These are phyloP conservation scores for Noctuana brunneofusca DNA, from an alignment of 2,888 invertebrate species.

Conservation along the genomic window DNA sequence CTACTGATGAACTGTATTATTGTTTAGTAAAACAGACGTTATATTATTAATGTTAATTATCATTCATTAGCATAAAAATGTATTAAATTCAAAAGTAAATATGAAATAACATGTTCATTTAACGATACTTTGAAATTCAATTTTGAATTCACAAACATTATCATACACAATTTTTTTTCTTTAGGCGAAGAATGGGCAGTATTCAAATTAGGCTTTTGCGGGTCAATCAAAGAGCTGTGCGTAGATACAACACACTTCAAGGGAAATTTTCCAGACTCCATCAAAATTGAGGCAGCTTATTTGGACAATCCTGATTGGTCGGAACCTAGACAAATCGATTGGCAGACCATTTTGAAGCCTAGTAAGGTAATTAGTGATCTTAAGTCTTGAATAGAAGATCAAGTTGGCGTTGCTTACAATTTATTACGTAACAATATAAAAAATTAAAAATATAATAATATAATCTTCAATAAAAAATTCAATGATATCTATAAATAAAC, in stretches of 20 bases:
- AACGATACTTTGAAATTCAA: no score
- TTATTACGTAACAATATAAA: no score
- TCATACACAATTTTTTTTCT: conserved; percentile 31
- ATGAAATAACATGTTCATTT: no score
- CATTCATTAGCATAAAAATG: no score
- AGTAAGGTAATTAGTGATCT: conserved; percentile 70
- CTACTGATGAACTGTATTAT: no score
- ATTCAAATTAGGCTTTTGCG: conserved; percentile 81
- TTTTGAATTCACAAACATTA: background rate
- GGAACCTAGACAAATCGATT: conserved; percentile 50
- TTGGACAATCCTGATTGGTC: conserved; percentile 57
- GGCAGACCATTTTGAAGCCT: conserved; percentile 75
- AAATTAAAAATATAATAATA: no score
- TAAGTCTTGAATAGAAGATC: background rate
- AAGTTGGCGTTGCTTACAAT: background rate
- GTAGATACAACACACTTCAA: conserved; percentile 85
- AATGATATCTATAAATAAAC: no score
- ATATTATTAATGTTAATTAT: no score
- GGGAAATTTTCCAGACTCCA: conserved; percentile 85
- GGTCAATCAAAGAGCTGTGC: conserved; percentile 74
- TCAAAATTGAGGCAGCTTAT: conserved; percentile 80
- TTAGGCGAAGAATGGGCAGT: conserved; percentile 84
- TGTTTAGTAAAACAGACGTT: no score
- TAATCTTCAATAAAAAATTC: no score
- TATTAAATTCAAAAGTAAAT: no score